Conservation (phyloP, 1,140 invertebrate species). For the Aphaenogaster floridana region DNA sequence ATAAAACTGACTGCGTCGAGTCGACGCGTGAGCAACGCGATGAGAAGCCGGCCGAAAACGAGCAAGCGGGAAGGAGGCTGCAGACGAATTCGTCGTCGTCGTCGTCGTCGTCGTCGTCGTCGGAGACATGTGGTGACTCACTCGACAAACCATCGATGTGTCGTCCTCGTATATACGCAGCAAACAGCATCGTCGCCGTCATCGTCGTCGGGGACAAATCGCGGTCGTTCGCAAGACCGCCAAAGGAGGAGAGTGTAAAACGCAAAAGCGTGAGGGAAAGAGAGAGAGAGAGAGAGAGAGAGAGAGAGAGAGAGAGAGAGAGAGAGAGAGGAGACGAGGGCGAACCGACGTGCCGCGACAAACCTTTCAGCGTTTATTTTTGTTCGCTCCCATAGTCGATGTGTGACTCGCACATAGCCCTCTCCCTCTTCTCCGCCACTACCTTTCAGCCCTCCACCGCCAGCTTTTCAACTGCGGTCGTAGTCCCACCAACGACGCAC, state of each 20-base stretch:
- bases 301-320: constrained; percentile 17
- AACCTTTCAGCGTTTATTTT: constrained; percentile 71
- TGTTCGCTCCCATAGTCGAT: constrained; percentile 68
- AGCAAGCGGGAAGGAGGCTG: constrained; percentile 28
- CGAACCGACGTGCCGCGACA: constrained; percentile 45
- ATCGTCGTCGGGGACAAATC: constrained; percentile 54
- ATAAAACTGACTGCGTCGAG: constrained; percentile 53
- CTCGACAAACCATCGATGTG: constrained; percentile 68
- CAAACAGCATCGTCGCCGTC: constrained; percentile 48
- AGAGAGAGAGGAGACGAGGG: constrained; percentile 1
- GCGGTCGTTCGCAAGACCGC: constrained; percentile 30
- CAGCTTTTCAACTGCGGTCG: constrained; percentile 51
- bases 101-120: constrained; percentile 11
- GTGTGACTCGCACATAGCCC: constrained; percentile 36
- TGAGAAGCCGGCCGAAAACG: constrained; percentile 46
- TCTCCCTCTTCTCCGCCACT: not conserved
- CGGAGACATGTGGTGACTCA: constrained; percentile 65
- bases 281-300: constrained; percentile 3
- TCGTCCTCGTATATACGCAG: constrained; percentile 35
- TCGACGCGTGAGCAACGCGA: not conserved
- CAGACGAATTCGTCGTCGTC: constrained; percentile 26
- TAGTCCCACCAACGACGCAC: constrained; percentile 53
- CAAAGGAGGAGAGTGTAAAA: constrained; percentile 40
- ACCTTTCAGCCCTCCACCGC: not conserved
- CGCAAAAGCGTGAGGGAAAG: constrained; percentile 49